A percentile compares a stretch with the other conserved stretches of the same genome.
These are phyloP conservation scores for Prunella strophiata DNA, from an alignment of 2,797 vertebrate species.

Conservation along the genomic window DNA sequence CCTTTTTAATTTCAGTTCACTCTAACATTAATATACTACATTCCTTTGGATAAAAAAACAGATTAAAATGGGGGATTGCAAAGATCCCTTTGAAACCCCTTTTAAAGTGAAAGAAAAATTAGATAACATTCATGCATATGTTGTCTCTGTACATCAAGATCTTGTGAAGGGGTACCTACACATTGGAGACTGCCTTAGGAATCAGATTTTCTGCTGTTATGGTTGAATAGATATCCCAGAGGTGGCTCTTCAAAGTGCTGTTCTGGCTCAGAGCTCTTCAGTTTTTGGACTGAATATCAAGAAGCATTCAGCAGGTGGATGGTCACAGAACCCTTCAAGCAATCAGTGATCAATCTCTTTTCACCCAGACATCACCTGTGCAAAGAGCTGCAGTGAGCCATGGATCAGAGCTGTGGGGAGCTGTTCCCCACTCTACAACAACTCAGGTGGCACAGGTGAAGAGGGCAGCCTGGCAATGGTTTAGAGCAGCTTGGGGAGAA, in stretches of 20 bases:
- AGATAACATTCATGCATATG: neutral
- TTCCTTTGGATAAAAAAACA: neutral
- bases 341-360: neutral
- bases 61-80: neutral
- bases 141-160: neutral
- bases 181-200: neutral
- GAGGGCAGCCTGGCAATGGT: neutral
- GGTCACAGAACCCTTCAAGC: neutral
- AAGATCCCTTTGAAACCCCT: neutral
- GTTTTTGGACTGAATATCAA: neutral
- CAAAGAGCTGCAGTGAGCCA: neutral
- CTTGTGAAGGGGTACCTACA: neutral
- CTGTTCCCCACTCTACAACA: neutral
- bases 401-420: neutral
- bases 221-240: neutral
- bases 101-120: neutral
- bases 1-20: neutral
- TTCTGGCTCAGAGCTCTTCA: neutral
- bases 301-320: neutral
- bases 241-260: neutral
- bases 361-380: neutral
- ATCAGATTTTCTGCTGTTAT: neutral
- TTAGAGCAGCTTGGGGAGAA: neutral
- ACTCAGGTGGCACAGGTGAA: neutral
- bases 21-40: neutral